phyloP scores from a whole-genome alignment of 2,797 vertebrate genomes.

The Gymnoscopelus braueri region DNA sequence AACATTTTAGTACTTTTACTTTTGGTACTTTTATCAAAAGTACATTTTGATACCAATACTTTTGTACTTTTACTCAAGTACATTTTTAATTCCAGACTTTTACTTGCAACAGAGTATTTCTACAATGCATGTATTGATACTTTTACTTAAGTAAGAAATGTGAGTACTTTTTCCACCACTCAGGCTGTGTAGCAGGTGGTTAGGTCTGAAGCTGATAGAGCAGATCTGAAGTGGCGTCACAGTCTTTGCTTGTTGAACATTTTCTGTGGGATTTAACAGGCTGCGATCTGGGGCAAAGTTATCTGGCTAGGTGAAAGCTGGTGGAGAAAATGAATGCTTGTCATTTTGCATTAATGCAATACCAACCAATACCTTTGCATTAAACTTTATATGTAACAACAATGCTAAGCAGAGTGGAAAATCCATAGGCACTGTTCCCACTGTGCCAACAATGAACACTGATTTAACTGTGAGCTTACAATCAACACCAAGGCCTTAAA shows the following conservation, averaged over 20 bases:
- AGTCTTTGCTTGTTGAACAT: constrained; percentile 10
- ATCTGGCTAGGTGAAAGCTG: constrained; percentile 4
- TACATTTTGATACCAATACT: no score
- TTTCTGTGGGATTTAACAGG: neutral
- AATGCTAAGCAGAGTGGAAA: constrained; percentile 20
- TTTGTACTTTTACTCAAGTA: no score
- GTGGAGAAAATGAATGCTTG: no score
- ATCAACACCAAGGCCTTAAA: constrained; percentile 6
- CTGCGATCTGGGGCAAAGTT: constrained; percentile 6
- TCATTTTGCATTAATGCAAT: no score
- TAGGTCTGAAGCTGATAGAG: constrained; percentile 37
- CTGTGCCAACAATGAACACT: constrained; percentile 1
- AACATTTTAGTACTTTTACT: no score
- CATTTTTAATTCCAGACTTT: no score
- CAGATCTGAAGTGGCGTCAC: constrained; percentile 4
- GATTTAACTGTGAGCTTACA: neutral
- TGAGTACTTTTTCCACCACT: no score
- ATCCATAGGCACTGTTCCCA: neutral
- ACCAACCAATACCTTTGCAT: neutral
- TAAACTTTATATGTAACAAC: constrained; percentile 27
- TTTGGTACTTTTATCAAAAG: no score
- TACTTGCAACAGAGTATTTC: no score
- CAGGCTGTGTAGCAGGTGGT: constrained; percentile 56
- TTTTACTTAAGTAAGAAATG: no score
- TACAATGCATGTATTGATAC: no score